Evolutionary conservation across 2,888 invertebrate genomes (phyloP).

Genomic region (Laspeyria flexula): DNA sequence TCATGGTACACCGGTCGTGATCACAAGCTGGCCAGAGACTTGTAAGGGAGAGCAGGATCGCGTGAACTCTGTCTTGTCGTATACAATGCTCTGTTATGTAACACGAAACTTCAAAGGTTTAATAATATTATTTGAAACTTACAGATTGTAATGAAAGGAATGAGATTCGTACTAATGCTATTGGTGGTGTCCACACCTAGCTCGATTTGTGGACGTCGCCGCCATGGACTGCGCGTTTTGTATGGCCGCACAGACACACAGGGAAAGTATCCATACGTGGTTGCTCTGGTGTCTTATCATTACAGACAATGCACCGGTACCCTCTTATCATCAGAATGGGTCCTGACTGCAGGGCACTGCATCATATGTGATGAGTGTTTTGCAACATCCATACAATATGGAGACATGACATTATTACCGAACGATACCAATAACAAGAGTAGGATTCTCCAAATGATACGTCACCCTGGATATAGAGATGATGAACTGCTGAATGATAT

Average conservation of each 20-base stretch:
- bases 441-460: background rate
- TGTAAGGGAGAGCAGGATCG: no score
- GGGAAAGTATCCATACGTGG: background rate
- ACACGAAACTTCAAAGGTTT: no score
- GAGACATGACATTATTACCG: background rate
- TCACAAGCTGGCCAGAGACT: no score
- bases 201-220: background rate
- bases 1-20: no score
- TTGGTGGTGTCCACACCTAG: background rate
- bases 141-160: no score
- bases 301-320: slow-evolving; percentile 15
- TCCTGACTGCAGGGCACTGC: slow-evolving; percentile 20
- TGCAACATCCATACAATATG: background rate
- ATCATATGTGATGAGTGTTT: background rate
- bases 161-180: background rate
- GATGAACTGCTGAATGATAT: slow-evolving; percentile 2
- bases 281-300: background rate
- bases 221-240: background rate
- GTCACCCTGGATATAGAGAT: background rate
- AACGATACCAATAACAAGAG: background rate
- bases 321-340: slow-evolving; percentile 20
- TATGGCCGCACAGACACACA: background rate
- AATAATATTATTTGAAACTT: no score
- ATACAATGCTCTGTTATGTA: no score
- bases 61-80: no score